Evolutionary conservation across 37 sponge, comb jelly and placozoan genomes (phyloP), one percentile per base, ranked within the genome.

Genomic region (Oscarella lobularis): DNA sequence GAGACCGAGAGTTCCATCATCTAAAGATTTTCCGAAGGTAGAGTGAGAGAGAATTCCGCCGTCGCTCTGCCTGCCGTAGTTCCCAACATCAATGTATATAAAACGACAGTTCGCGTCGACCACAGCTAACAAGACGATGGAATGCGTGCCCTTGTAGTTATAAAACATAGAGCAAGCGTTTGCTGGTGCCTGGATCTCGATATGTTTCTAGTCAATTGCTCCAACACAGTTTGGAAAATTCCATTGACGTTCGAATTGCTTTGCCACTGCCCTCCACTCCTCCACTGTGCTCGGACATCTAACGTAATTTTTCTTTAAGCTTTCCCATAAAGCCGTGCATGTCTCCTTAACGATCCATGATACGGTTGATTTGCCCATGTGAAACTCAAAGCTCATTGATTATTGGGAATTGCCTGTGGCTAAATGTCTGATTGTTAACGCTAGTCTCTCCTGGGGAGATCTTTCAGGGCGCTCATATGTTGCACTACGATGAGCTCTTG

Each of bases 11-110:
- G 55, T 30, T 31, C 48, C 67, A 37, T 33, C 4, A 33, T 82
- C 72, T 67, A 75, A 40, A 33, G 80, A 76, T 54, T 79, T 39
- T 34, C 79, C 75, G 40, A 83, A 83, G 39, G 0, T 39, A 38
- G 77, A 81, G 33, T 81, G 36, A 0, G 82, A 81, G 37, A 84
- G 75, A 36, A 79, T 39, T 30, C 80, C 85, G 30, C 71, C 76
- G 67, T 84, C 85, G 40, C 72, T 84, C 4, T 85, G 81, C 9
- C 81, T 31, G 31, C 81, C 85, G 75, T 72, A 73, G n/a, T n/a
- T n/a, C n/a, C n/a, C n/a, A n/a, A n/a, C n/a, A n/a, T n/a, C n/a
- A n/a, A n/a, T n/a, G n/a, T n/a, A n/a, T n/a, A n/a, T n/a, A n/a
- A n/a, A n/a, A n/a, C n/a, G n/a, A n/a, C n/a, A n/a, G n/a, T n/a